Evolutionary conservation across 2,113 vertebrate species (phyloP), one percentile per base, ranked within the genome.

Genomic region (Lathamus discolor): DNA sequence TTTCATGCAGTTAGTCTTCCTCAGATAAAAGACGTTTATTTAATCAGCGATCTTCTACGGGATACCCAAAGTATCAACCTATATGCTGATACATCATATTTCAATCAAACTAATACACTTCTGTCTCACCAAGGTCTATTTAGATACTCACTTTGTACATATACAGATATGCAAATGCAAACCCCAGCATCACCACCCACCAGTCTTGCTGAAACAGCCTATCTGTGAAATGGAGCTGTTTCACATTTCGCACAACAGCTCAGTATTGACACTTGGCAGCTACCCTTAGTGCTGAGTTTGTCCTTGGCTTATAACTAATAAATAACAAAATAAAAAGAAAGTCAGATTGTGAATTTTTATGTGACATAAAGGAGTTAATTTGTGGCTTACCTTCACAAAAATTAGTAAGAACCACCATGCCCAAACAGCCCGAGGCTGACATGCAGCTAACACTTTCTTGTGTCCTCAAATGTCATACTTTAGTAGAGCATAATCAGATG

Each of bases 401-500:
- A 11, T 37, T 55, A 27, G 14, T n/a, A 55, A 62, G 9, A 22
- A 57, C 7, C 17, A 22, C 3, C 10, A 6, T 25, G 7, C 7
- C 9, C 28, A 46, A 77, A 55, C 3, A 54, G 7, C 15, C 24
- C 54, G 28, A 59, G 15, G 13, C 10, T 76, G 17, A 63, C 8
- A n/a, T 41, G 33, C 44, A 73, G 17, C 20, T 20, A 43, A 61
- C 7, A 23, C 5, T 37, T 39, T n/a, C 9, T 48, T 75, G 14
- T 39, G 43, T 17, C n/a, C 25, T 59, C 68, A 76, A 27, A 6
- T 17, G 52, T 9, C 0, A 0, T 6, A 57, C 17, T 24, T 63
- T 7, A 52, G 10, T 41, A 24, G 16, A 79, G 41, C 31, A 27
- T 19, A 20, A n/a, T 29, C 15, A 43, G 16, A 43, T 49, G 2